These are phyloP conservation scores for Stenotaenia linearis DNA, from an alignment of 2,888 invertebrate genomes.

Conservation along the genomic window DNA sequence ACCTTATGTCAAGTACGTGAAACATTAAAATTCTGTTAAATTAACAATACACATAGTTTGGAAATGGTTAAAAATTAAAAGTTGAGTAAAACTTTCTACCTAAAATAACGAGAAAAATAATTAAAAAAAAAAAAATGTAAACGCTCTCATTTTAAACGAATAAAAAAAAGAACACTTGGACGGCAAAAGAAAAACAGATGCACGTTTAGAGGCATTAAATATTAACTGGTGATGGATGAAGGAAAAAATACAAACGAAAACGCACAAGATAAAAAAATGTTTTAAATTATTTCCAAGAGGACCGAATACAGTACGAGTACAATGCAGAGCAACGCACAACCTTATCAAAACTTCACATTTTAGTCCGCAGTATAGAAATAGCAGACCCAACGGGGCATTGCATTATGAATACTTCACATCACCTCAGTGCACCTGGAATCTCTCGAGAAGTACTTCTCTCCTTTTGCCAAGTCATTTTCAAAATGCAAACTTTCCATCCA, in stretches of 20 bases:
- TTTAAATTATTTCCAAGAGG: neutral
- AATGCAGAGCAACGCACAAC: slow-evolving; percentile 6
- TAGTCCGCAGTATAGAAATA: slow-evolving; percentile 17
- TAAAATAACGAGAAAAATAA: no score
- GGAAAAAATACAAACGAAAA: neutral
- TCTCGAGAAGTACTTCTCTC: slow-evolving; percentile 24
- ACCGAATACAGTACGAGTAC: neutral
- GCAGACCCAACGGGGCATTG: slow-evolving; percentile 24
- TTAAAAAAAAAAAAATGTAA: no score
- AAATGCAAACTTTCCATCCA: slow-evolving; percentile 26
- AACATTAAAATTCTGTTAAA: neutral
- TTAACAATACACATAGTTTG: no score
- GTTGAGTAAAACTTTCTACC: no score
- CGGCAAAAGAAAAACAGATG: neutral
- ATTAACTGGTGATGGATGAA: neutral
- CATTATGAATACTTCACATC: slow-evolving; percentile 26
- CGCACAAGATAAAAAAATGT: neutral
- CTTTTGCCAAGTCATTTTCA: slow-evolving; percentile 26
- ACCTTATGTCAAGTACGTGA: neutral
- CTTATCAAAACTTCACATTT: slow-evolving; percentile 26
- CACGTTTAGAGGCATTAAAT: neutral
- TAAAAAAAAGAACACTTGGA: neutral
- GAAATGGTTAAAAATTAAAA: no score
- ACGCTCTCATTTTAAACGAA: no score
- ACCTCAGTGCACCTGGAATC: slow-evolving; percentile 26